Base-by-base conservation (phyloP, 2,888 invertebrate genomes). In the Cremastinae sp. region DNA sequence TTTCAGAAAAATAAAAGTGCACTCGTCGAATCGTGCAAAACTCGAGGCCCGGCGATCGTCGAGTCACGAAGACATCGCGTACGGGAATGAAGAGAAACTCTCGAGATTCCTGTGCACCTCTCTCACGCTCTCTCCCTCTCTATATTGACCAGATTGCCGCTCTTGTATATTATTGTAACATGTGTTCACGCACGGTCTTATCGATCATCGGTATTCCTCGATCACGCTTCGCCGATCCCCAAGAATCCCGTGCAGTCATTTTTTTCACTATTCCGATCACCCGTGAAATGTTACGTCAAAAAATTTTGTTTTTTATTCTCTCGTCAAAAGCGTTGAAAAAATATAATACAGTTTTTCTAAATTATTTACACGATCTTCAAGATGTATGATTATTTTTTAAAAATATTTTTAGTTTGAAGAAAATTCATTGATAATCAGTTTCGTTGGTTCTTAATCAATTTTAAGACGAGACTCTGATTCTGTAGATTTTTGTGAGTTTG, bases 151-250 rank as follows among this genome's bases (percentile, higher is more conserved):
- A 53, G 76, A 76, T 70, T 65, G 73, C 64, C 68, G 56, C 49
- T 70, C 47, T 53, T 49, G 22, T 51, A 22, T 58, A 22, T 59
- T 58, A 56, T 71, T 66, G 41, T 45, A 59, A 64, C 43, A 61
- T 53, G 62, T 64, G 66, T 58, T 20, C 45, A 1, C 41, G n/a
- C 18, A 43, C 68, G 58, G 58, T 64, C 53, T 76, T 76, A 76
- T 76, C 76, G 76, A 76, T 76, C 45, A 76, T 76, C 76, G 73
- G 76, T 76, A 76, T 55, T 49, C 37, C 39, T 45, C 64, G 55
- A 58, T 51, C 62, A 37, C n/a, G 16, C 37, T 55, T 61, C 64
- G 69, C 28, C 47, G 59, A 72, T 72, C 64, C 58, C 69, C 37
- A 51, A 43, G 7, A 37, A 62, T 74, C 16, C 20, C 45, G 37